Base-by-base conservation (phyloP, 2,888 invertebrate species). In the Trichogramma evanescens region DNA sequence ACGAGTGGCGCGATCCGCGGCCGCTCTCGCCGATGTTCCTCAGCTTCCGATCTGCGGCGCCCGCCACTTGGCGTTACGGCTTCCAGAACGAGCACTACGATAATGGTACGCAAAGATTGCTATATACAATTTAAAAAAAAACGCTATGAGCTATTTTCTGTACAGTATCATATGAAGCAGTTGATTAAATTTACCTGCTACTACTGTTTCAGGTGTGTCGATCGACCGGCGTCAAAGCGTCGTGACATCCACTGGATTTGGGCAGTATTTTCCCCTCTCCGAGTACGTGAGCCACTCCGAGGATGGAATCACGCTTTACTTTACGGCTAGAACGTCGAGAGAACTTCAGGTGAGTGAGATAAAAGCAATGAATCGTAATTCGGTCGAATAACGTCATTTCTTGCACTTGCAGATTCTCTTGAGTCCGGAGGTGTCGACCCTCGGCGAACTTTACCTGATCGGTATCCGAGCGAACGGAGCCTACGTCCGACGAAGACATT, bases 1-100 rank as follows among this genome's bases (percentile, higher is more conserved):
- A 65, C 46, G 66, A 66, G 40, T 65, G 66, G 66, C 56, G 62
- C 40, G 66, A 65, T 53, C 62, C 65, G 1, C 53, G 62, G 44
- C 66, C 66, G 4, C 54, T 66, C 2, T 53, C 42, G 4, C 62
- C 63, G 7, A 63, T 63, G 59, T 65, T 62, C 48, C 61, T 65
- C 40, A 63, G 65, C 46, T 65, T 66, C 56, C 59, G 66, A 42
- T 66, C 65, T 5, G 66, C 62, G 1, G 56, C 61, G 6, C 48
- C 52, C 9, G 64, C 59, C 1, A 62, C 58, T 57, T 63, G 63
- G 64, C 58, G 43, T 40, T 65, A 63, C 41, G 63, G 64, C 8
- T 66, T 53, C 45, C 49, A 44, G 10, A 64, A 65, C 48, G 54
- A 57, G 7, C 55, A 53, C 45, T 58, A 66, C 46, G 48, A 58